Base-by-base conservation (phyloP, 2,113 vertebrate genomes). In the Brachyhypopomus occidentalis region DNA sequence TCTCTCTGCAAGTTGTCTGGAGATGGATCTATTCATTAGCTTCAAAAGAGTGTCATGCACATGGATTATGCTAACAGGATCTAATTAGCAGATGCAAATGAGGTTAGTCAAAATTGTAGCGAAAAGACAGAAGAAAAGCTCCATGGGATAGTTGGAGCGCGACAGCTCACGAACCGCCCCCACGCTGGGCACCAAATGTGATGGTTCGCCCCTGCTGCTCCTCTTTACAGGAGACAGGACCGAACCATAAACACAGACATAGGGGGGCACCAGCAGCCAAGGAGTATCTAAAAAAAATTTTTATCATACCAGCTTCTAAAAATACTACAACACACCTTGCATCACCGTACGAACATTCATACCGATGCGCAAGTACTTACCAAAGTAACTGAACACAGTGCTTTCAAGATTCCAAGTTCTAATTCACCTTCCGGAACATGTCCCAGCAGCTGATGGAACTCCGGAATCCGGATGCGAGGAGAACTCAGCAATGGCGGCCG, bases 31-130 rank as follows among this genome's bases (percentile, higher is more conserved):
- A 92, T 94, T 94, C 94, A 94, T 94, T 94, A 93, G 93, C 91
- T 93, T 93, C 92, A 92, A 92, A 93, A 94, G 93, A 92, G 93
- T 94, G 94, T 94, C 92, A 92, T 94, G 91, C 93, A 93, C 92
- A 94, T 94, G 94, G 94, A 94, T 94, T 94, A 94, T 94, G 93
- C 93, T 94, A 94, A 94, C 92, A 91, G 91, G 92, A 94, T 92
- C 93, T 94, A 93, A 94, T 94, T 94, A 94, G 93, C 94, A 93
- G 94, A 94, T 94, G 93, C 94, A 94, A 94, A 94, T 94, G 91
- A 94, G 94, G 92, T 94, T 93, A 92, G 92, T 93, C 89, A 91
- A 87, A 92, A 92, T 90, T 92, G 89, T 89, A 89, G 89, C 63
- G 36, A 69, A 89, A 91, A 93, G 91, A 92, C 89, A 91, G 92